Percentiles rank a stretch among this genome's conserved stretches.
These are phyloP conservation scores for Pandemis corylana DNA, from an alignment of 2,888 invertebrate genomes.

Conservation along the genomic window DNA sequence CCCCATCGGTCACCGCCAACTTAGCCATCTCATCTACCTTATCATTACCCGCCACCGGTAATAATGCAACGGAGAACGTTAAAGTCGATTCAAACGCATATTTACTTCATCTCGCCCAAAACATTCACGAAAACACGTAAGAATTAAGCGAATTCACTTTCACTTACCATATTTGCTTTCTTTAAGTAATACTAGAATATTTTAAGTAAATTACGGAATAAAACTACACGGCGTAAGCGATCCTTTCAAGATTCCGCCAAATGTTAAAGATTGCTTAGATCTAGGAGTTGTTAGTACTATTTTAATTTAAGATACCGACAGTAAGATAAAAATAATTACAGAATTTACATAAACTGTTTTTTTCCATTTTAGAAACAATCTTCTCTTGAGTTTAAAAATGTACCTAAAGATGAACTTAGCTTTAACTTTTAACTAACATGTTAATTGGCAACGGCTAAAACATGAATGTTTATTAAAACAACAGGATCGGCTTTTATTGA, in stretches of 20 bases:
- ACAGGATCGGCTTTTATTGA: too few relatives aligned
- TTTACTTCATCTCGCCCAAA: not conserved
- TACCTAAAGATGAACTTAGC: too few relatives aligned
- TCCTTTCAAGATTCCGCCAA: not conserved
- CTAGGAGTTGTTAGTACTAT: not conserved
- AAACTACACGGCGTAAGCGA: not conserved
- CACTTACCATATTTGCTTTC: constrained; percentile 21
- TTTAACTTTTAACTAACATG: too few relatives aligned
- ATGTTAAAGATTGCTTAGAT: not conserved
- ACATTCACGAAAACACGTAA: constrained; percentile 24
- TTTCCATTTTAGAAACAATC: not conserved
- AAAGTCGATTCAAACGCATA: not conserved
- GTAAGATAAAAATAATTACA: not conserved
- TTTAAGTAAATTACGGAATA: constrained; percentile 16
- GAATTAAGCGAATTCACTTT: constrained; percentile 32
- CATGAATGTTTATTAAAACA: too few relatives aligned
- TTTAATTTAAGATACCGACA: not conserved
- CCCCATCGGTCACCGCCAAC: too few relatives aligned
- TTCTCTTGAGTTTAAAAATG: not conserved
- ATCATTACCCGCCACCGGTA: too few relatives aligned
- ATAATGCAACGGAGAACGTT: not conserved
- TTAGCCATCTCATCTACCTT: too few relatives aligned
- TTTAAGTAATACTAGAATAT: constrained; percentile 23
- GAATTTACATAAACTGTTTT: not conserved
- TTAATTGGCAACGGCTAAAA: too few relatives aligned